phyloP scores from a whole-genome alignment of 2,113 vertebrate genomes.

The Chiloscyllium plagiosum region DNA sequence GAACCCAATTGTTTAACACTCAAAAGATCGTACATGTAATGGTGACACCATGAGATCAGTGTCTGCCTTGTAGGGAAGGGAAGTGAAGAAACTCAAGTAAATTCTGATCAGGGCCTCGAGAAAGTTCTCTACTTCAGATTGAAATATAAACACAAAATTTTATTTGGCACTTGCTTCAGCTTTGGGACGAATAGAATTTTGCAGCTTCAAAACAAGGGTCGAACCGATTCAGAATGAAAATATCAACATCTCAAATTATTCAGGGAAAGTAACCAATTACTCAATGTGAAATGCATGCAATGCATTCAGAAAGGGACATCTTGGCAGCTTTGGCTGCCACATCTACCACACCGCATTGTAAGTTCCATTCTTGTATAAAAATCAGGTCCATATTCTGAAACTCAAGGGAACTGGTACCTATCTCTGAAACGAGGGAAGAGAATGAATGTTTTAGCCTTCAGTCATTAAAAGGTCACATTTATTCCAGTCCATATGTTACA shows the following conservation, averaged over 20 bases:
- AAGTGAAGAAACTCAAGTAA: neutral
- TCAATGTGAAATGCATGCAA: neutral
- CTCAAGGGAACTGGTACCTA: neutral
- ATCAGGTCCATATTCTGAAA: neutral
- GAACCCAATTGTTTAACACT: neutral
- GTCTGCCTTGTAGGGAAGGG: neutral
- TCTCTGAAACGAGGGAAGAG: neutral
- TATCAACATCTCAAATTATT: neutral
- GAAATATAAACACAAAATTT: neutral
- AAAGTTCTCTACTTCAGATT: neutral
- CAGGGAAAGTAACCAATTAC: neutral
- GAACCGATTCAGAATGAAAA: neutral
- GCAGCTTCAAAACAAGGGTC: neutral
- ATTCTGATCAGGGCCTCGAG: neutral
- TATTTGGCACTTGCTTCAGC: neutral
- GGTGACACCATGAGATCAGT: neutral
- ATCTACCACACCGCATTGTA: neutral
- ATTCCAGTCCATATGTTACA: conserved; percentile 38
- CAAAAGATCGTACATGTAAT: neutral
- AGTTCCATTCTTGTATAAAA: neutral
- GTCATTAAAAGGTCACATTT: conserved; percentile 11
- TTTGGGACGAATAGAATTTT: neutral
- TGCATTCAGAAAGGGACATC: neutral
- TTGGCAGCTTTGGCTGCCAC: neutral
- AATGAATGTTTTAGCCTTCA: neutral